Evolutionary conservation across 1,140 invertebrate species (phyloP).

Genomic region (Drosophila seguyi): DNA sequence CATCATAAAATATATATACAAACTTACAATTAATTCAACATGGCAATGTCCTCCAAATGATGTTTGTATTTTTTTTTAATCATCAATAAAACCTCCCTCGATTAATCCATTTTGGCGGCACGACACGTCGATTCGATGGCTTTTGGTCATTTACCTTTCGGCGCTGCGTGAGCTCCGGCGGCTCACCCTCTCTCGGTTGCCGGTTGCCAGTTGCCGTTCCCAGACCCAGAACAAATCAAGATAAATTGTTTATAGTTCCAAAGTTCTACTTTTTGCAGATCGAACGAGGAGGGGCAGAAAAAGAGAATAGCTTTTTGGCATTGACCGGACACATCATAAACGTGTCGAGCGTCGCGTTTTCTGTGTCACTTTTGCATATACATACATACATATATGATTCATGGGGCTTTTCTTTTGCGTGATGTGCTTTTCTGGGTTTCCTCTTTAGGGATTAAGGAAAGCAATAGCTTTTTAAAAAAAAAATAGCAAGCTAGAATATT

Average conservation of each 20-base stretch:
- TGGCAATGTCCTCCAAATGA: constrained; percentile 50
- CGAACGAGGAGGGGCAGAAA: constrained; percentile 6
- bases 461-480: not conserved
- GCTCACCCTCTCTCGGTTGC: constrained; percentile 1
- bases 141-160: constrained; percentile 76
- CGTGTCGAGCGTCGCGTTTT: constrained; percentile 46
- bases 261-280: constrained; percentile 27
- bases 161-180: constrained; percentile 38
- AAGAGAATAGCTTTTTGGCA: constrained; percentile 22
- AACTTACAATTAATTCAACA: constrained; percentile 24
- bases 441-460: constrained; percentile 9
- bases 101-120: constrained; percentile 62
- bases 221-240: constrained; percentile 57
- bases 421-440: constrained; percentile 22
- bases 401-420: constrained; percentile 61
- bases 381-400: constrained; percentile 69
- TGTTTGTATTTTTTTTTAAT: constrained; percentile 26
- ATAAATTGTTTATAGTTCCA: constrained; percentile 67
- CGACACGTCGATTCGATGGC: constrained; percentile 51
- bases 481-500: not conserved
- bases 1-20: constrained; percentile 31
- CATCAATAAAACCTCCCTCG: constrained; percentile 63
- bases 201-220: not conserved
- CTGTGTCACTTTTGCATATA: constrained; percentile 67
- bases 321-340: constrained; percentile 40